phyloP scores from a whole-genome alignment of 2,797 vertebrate genomes.

The Sebastolobus alascanus region DNA sequence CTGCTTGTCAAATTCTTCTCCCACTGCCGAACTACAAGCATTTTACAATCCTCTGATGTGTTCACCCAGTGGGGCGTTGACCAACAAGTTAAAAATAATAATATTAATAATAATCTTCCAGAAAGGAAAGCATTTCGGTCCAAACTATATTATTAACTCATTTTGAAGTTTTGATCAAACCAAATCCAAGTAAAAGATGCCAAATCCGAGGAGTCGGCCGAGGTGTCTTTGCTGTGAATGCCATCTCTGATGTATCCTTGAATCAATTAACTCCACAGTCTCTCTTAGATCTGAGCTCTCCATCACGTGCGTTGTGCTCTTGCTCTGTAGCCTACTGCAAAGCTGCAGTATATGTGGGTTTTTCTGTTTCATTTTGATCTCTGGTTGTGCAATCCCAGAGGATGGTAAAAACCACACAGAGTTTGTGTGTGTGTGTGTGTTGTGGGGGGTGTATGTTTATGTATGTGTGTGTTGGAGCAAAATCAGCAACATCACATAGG shows the following conservation, averaged over 20 bases:
- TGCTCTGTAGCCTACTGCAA: slow-evolving; percentile 45
- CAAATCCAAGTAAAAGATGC: slow-evolving; percentile 42
- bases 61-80: slow-evolving; percentile 41
- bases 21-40: slow-evolving; percentile 17
- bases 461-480: slow-evolving; percentile 29
- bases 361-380: slow-evolving; percentile 67
- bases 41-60: slow-evolving; percentile 52
- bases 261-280: slow-evolving; percentile 73
- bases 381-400: slow-evolving; percentile 57
- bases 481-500: slow-evolving; percentile 38
- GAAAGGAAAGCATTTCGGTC: slow-evolving; percentile 39
- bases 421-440: slow-evolving; percentile 4
- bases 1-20: slow-evolving; percentile 15
- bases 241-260: slow-evolving; percentile 70
- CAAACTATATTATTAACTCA: slow-evolving; percentile 62
- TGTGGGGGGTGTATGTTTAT: not conserved
- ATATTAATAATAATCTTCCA: slow-evolving; percentile 1
- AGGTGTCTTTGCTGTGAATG: slow-evolving; percentile 59
- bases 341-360: slow-evolving; percentile 62
- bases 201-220: slow-evolving; percentile 55
- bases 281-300: slow-evolving; percentile 62
- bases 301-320: slow-evolving; percentile 48
- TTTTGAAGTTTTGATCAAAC: slow-evolving; percentile 75
- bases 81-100: slow-evolving; percentile 63
- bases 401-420: slow-evolving; percentile 53